Base-by-base conservation (phyloP, 2,888 invertebrate species). In the Scotopteryx bipunctaria region DNA sequence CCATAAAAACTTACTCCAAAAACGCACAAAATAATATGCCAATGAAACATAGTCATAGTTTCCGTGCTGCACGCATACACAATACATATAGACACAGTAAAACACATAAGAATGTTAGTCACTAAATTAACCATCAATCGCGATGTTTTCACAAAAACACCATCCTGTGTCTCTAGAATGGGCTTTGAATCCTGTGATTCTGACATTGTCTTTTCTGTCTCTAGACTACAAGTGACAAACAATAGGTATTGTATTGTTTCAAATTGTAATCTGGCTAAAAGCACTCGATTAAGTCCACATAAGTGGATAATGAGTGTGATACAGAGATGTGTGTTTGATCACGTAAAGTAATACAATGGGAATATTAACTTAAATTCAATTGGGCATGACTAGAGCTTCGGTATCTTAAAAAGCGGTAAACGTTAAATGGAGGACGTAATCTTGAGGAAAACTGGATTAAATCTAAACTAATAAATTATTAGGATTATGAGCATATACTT, bases 21-120 rank as follows among this genome's bases (percentile, higher is more conserved):
- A 43, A 74, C 75, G 55, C 75, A 70, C 0, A 73, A 41, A 35
- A 77, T 59, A 9, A 78, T 73, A 55, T 79, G 76, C 53, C 68
- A 55, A 38, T 72, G 61, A 49, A 60, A 67, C 0, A 48, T 27
- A 19, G 55, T 59, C 0, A 76, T 19, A 4, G 43, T 47, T 8
- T 54, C 9, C 0, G 62, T 52, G 9, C 60, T 59, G 16, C 59
- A 70, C 3, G 71, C 58, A 47, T 55, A 78, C n/a, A 69, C 27
- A 3, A 78, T 36, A 61, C 73, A 69, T 2, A 74, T 42, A 33
- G 71, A 66, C 37, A 78, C 66, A 3, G 72, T 71, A 2, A 78
- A 45, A 36, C 64, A 61, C 38, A 76, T 66, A 1, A 76, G 51
- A 5, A 72, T 54, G 42, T 77, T 59, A 0, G 67, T 67, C 1